Conservation (phyloP, 2,797 vertebrate species). For the Onychomys arenicola region DNA sequence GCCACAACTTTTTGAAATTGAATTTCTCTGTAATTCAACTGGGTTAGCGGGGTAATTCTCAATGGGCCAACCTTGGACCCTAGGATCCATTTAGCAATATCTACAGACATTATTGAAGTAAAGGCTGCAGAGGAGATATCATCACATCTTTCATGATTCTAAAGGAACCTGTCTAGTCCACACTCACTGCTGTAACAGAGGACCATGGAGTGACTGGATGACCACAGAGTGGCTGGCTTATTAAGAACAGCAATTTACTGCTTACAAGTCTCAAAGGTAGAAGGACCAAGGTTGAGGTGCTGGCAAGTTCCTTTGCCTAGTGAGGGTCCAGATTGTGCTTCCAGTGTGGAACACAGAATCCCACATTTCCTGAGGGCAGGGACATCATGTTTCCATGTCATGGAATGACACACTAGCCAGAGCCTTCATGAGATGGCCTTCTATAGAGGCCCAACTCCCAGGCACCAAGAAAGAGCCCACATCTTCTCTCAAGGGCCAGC, state of each 20-base stretch:
- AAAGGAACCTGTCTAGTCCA: not conserved
- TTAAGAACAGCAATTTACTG: not conserved
- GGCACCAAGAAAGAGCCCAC: no score
- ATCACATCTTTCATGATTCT: rapidly evolving
- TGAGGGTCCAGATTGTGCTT: not conserved
- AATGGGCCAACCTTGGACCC: not conserved
- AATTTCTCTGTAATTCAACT: no score
- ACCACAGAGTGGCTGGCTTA: no score
- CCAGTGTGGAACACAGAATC: no score
- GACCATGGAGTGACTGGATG: no score
- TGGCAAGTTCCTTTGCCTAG: not conserved
- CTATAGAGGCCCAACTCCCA: not conserved
- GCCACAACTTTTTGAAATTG: rapidly evolving
- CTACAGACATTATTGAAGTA: not conserved
- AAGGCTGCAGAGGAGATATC: not conserved
- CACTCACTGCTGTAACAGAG: not conserved
- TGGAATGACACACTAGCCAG: not conserved
- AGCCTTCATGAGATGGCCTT: not conserved
- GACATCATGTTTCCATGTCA: not conserved
- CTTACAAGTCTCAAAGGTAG: no score
- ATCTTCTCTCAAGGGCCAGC: not conserved
- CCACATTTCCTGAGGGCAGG: not conserved
- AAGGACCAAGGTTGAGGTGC: not conserved
- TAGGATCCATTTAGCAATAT: not conserved
- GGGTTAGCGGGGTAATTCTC: not conserved